phyloP scores from a whole-genome alignment of 2,113 vertebrate genomes.

The Marmota flaviventris region DNA sequence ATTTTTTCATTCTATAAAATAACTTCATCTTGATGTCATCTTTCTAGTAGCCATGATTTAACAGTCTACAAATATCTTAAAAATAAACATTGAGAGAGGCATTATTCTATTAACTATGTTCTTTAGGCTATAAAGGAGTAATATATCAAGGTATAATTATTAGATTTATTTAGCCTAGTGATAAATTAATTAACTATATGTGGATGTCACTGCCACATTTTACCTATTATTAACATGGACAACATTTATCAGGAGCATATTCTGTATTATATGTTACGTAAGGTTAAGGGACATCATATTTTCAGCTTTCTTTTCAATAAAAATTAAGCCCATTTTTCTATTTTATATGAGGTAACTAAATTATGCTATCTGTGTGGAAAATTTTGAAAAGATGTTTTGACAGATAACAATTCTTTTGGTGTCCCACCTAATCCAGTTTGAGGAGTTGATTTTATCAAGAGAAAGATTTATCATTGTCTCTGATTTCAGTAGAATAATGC shows the following conservation, averaged over 20 bases:
- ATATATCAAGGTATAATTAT: conserved; percentile 81
- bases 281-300: conserved; percentile 81
- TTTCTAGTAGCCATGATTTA: conserved; percentile 64
- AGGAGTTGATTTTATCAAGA: conserved; percentile 80
- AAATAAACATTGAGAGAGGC: conserved; percentile 28
- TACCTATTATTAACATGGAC: conserved; percentile 78
- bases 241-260: conserved; percentile 74
- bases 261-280: conserved; percentile 65
- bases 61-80: conserved; percentile 31
- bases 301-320: conserved; percentile 88
- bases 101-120: conserved; percentile 75
- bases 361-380: conserved; percentile 84
- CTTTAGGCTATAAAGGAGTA: conserved; percentile 79
- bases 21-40: conserved; percentile 39
- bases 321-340: conserved; percentile 89
- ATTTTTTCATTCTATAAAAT: conserved; percentile 64
- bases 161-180: conserved; percentile 79
- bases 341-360: conserved; percentile 89
- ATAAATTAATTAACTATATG: conserved; percentile 75
- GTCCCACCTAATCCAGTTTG: conserved; percentile 86
- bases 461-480: conserved; percentile 85
- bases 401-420: conserved; percentile 84
- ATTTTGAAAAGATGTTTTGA: conserved; percentile 85
- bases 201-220: conserved; percentile 77
- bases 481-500: conserved; percentile 84